phyloP scores from a whole-genome alignment of 2,888 invertebrate species.

The Cephonodes hylas region DNA sequence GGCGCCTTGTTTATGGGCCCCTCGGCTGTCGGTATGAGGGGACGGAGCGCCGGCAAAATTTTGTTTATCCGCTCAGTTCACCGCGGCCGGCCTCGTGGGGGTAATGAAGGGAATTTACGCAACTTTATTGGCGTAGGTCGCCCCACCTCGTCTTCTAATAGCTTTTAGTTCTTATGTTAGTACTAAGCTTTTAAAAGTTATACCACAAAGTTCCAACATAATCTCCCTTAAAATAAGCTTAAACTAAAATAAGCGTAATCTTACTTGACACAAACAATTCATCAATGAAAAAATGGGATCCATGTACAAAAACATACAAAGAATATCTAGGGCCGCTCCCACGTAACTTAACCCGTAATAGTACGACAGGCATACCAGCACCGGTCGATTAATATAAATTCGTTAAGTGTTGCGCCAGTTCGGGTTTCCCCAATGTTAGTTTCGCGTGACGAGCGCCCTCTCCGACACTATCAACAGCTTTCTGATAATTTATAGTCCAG shows the following conservation, averaged over 20 bases:
- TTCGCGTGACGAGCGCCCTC: conserved; percentile 8
- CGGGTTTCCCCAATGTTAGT: conserved; percentile 9
- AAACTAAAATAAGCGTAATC: too few relatives aligned
- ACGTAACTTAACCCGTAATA: not conserved
- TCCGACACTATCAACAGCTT: conserved; percentile 6
- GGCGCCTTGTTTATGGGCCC: conserved; percentile 10
- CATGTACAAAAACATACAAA: not conserved
- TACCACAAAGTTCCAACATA: too few relatives aligned
- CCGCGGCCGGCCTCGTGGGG: conserved; percentile 1
- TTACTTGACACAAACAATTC: too few relatives aligned
- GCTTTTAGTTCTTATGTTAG: not conserved
- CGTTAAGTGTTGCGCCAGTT: conserved; percentile 10
- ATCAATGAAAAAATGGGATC: too few relatives aligned
- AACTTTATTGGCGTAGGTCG: conserved; percentile 3
- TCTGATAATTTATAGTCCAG: not conserved
- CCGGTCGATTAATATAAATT: conserved; percentile 8
- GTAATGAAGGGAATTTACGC: conserved; percentile 5
- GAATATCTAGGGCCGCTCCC: not conserved
- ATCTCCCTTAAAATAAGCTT: too few relatives aligned
- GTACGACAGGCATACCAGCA: not conserved
- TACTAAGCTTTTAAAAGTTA: not conserved
- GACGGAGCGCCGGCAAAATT: not conserved
- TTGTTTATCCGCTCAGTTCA: not conserved
- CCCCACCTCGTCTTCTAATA: not conserved
- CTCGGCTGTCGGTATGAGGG: not conserved